Percentiles rank a stretch among this genome's conserved stretches.
phyloP scores from a whole-genome alignment of 1,140 invertebrate genomes.

The Venturia canescens region DNA sequence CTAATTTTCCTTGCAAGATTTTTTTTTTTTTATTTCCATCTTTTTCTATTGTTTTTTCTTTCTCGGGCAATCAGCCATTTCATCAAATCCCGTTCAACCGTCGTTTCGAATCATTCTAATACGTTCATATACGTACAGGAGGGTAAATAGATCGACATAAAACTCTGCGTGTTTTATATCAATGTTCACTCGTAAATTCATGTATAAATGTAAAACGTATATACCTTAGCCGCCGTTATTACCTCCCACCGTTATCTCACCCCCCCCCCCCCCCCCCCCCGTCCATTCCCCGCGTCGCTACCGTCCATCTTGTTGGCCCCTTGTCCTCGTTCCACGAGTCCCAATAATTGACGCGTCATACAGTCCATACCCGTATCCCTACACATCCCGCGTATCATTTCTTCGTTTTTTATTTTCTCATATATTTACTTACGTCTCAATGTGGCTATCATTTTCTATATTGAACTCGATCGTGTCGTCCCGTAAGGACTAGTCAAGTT shows the following conservation, averaged over 20 bases:
- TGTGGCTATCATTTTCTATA: neutral
- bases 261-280: slow-evolving; percentile 54
- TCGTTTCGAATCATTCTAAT: neutral
- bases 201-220: neutral
- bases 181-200: neutral
- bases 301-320: slow-evolving; percentile 72
- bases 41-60: neutral
- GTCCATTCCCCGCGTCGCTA: slow-evolving; percentile 54
- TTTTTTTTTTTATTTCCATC: slow-evolving; percentile 24
- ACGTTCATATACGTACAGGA: too few species aligned
- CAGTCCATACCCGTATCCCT: slow-evolving; percentile 50
- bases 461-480: neutral
- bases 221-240: slow-evolving; percentile 23
- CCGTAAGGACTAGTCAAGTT: too few species aligned
- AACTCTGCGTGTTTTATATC: neutral
- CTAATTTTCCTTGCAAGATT: slow-evolving; percentile 35
- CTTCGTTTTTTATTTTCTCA: neutral
- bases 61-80: neutral
- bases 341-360: slow-evolving; percentile 67
- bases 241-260: slow-evolving; percentile 20
- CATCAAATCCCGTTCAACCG: neutral
- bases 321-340: slow-evolving; percentile 68
- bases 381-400: neutral
- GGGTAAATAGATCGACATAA: too few species aligned
- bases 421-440: neutral